These are phyloP conservation scores for Globodera ellingtonae DNA, from an alignment of 1,140 invertebrate genomes.

Conservation along the genomic window DNA sequence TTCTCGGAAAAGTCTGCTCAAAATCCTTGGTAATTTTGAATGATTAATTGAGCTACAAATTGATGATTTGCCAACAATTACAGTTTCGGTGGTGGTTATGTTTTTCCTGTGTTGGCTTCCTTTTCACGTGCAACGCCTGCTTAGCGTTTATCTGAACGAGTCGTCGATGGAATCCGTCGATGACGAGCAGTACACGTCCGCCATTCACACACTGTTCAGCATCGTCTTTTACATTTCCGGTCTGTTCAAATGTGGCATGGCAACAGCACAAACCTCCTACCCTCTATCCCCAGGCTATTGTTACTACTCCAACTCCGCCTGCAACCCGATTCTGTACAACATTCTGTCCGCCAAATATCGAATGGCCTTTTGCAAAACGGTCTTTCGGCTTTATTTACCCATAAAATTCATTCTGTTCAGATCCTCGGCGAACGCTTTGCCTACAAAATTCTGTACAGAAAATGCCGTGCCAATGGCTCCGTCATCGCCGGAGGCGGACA, in stretches of 20 bases:
- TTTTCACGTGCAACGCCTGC: conserved; percentile 82
- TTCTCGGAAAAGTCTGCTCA: conserved; percentile 46
- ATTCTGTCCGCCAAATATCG: conserved; percentile 47
- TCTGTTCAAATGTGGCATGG: conserved; percentile 28
- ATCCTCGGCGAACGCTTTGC: conserved; percentile 26
- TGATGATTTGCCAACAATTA: not conserved
- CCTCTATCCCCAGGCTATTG: conserved; percentile 38
- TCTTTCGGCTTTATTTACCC: not conserved
- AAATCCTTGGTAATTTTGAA: conserved; percentile 49
- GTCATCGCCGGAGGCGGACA: conserved; percentile 2
- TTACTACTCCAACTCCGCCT: conserved; percentile 54
- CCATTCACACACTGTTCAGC: conserved; percentile 43
- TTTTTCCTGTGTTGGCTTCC: conserved; percentile 92
- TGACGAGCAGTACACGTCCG: not conserved
- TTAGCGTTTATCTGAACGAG: conserved; percentile 65
- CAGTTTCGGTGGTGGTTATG: conserved; percentile 85
- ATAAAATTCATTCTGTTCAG: not conserved
- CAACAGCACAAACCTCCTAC: not conserved
- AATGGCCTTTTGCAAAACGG: conserved; percentile 38
- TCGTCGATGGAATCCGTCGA: not conserved
- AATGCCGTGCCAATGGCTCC: conserved; percentile 3
- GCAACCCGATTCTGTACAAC: conserved; percentile 54
- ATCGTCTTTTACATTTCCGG: conserved; percentile 50
- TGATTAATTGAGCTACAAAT: not conserved
- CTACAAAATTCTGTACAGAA: conserved; percentile 17